phyloP scores from a whole-genome alignment of 2,888 invertebrate species.

The Acanthacorydalis orientalis region DNA sequence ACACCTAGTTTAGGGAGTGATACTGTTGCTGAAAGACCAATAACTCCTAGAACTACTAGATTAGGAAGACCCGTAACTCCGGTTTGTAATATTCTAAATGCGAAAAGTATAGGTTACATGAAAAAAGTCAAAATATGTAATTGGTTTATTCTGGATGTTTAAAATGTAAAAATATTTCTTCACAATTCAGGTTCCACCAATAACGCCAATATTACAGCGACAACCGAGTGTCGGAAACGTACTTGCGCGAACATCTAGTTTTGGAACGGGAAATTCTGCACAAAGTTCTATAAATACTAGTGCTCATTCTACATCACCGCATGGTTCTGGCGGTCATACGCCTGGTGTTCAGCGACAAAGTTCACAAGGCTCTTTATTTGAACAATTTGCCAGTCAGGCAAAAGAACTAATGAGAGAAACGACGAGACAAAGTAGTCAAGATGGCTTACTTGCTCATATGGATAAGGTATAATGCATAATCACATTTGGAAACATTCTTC shows the following conservation, averaged over 20 bases:
- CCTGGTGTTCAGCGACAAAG: slow-evolving; percentile 45
- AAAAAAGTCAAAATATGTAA: too few relatives aligned
- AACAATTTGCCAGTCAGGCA: slow-evolving; percentile 76
- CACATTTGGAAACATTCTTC: slow-evolving; percentile 6
- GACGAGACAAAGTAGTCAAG: slow-evolving; percentile 76
- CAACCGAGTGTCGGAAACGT: slow-evolving; percentile 43
- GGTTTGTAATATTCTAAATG: slow-evolving; percentile 20
- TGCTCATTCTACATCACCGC: slow-evolving; percentile 21
- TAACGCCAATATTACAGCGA: slow-evolving; percentile 34
- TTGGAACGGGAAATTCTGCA: slow-evolving; percentile 22
- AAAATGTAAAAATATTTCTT: slow-evolving; percentile 4
- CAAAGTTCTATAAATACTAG: slow-evolving; percentile 16
- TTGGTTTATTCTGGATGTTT: neutral
- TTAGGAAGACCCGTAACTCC: slow-evolving; percentile 31
- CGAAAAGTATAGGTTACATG: too few relatives aligned
- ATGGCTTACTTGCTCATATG: slow-evolving; percentile 74
- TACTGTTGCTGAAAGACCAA: slow-evolving; percentile 32
- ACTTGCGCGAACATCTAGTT: slow-evolving; percentile 44
- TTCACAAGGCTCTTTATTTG: slow-evolving; percentile 70
- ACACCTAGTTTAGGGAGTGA: slow-evolving; percentile 34
- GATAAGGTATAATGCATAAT: slow-evolving; percentile 51
- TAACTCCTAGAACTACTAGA: slow-evolving; percentile 31
- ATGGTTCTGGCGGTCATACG: slow-evolving; percentile 18
- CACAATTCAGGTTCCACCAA: slow-evolving; percentile 29
- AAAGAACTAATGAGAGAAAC: slow-evolving; percentile 79